Conservation (phyloP, 2,888 invertebrate species). For the Drosophila fungiperda region DNA sequence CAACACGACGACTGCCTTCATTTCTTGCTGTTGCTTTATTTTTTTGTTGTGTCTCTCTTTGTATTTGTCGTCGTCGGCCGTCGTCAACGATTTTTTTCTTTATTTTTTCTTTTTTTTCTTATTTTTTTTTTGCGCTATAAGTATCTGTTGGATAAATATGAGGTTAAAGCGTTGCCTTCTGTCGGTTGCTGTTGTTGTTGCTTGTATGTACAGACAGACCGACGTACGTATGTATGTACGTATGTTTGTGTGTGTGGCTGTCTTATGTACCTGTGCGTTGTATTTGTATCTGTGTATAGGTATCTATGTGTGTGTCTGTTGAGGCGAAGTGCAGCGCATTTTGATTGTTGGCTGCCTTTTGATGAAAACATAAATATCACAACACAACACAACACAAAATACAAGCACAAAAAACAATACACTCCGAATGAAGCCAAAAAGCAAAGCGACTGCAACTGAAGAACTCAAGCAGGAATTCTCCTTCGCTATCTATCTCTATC, state of each 20-base stretch:
- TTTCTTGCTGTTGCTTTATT: conserved; percentile 66
- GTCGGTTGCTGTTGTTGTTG: conserved; percentile 52
- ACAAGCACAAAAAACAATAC: conserved; percentile 39
- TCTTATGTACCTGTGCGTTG: conserved; percentile 53
- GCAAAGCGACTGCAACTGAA: conserved; percentile 50
- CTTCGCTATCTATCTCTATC: conserved; percentile 1
- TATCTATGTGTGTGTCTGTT: conserved; percentile 34
- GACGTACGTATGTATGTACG: conserved; percentile 3
- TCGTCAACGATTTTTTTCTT: conserved; percentile 56
- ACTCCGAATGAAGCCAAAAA: conserved; percentile 32
- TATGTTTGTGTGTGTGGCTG: conserved; percentile 30
- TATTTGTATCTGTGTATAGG: conserved; percentile 22
- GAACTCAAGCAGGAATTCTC: conserved; percentile 46
- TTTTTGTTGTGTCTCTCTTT: conserved; percentile 30
- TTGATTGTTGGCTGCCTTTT: conserved; percentile 80
- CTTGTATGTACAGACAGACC: conserved; percentile 25
- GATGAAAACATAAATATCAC: conserved; percentile 81
- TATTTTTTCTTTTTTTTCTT: conserved; percentile 32
- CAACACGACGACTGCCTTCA: conserved; percentile 59
- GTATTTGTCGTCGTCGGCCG: conserved; percentile 61
- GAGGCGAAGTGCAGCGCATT: conserved; percentile 77
- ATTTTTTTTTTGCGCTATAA: conserved; percentile 69
- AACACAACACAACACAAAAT: conserved; percentile 46
- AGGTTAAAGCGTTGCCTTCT: conserved; percentile 84
- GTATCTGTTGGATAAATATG: conserved; percentile 84